Evolutionary conservation across 2,888 invertebrate genomes (phyloP).

Genomic region (Aquatica leii): DNA sequence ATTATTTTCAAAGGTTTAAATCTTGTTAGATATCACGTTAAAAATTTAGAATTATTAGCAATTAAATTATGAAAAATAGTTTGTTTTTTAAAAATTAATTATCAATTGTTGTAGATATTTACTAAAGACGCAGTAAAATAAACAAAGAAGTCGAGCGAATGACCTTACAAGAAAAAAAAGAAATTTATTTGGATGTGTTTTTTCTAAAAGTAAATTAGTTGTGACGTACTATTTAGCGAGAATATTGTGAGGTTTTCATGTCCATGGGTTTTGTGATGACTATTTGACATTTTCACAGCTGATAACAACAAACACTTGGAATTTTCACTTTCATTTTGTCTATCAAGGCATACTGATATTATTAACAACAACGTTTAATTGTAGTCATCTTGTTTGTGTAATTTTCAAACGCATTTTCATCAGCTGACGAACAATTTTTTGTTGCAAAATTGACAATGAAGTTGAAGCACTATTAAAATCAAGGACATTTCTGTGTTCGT

Average conservation of each 20-base stretch:
- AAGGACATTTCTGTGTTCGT: constrained; percentile 24
- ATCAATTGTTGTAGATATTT: constrained; percentile 22
- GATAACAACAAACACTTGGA: constrained; percentile 45
- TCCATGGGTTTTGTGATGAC: constrained; percentile 51
- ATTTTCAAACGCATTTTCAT: constrained; percentile 50
- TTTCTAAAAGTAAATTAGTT: constrained; percentile 14
- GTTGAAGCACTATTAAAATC: constrained; percentile 20
- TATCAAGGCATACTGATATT: constrained; percentile 23
- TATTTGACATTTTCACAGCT: constrained; percentile 59
- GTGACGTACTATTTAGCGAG: constrained; percentile 49
- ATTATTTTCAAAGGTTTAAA: too few relatives aligned
- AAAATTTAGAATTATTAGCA: too few relatives aligned
- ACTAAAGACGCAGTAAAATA: constrained; percentile 12
- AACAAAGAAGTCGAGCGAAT: constrained; percentile 31
- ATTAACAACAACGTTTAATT: constrained; percentile 37
- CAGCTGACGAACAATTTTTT: constrained; percentile 49
- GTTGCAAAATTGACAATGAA: constrained; percentile 23
- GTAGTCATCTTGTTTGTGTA: constrained; percentile 47
- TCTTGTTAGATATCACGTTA: too few relatives aligned
- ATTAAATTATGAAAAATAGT: too few relatives aligned
- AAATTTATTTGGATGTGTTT: background rate
- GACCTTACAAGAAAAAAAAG: constrained; percentile 10
- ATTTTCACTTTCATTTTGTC: constrained; percentile 25
- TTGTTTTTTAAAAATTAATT: too few relatives aligned
- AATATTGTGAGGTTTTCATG: constrained; percentile 49